phyloP scores from a whole-genome alignment of 2,888 invertebrate genomes.

The Habroteleia sp. region DNA sequence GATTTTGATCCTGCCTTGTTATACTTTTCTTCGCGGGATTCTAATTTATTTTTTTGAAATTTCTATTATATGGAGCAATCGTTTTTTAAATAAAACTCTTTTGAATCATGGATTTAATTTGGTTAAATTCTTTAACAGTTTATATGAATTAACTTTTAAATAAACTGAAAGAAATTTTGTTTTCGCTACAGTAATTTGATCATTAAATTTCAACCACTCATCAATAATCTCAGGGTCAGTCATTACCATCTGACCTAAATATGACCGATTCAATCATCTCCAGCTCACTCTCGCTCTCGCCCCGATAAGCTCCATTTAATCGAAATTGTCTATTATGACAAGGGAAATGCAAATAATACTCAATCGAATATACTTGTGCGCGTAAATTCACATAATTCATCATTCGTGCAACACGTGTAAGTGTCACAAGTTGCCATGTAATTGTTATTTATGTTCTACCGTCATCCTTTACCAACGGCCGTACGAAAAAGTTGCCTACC shows the following conservation, averaged over 20 bases:
- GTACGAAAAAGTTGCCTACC: conserved; percentile 34
- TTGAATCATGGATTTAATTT: too few species aligned
- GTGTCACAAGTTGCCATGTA: conserved; percentile 56
- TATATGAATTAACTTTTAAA: too few species aligned
- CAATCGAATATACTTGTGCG: background rate
- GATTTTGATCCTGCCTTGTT: too few species aligned
- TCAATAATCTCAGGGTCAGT: conserved; percentile 6
- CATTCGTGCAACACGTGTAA: conserved; percentile 36
- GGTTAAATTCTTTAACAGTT: too few species aligned
- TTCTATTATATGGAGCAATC: too few species aligned
- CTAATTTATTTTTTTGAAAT: too few species aligned
- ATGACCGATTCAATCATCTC: conserved; percentile 4
- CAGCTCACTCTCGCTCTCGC: background rate
- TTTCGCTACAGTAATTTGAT: too few species aligned
- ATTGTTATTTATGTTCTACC: conserved; percentile 58
- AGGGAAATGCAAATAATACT: conserved; percentile 36
- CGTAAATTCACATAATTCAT: conserved; percentile 38
- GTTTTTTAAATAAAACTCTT: too few species aligned
- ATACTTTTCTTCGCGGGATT: too few species aligned
- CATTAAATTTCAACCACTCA: background rate
- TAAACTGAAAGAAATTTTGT: too few species aligned
- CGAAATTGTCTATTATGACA: conserved; percentile 28
- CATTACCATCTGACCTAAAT: conserved; percentile 10
- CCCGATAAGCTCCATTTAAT: background rate
- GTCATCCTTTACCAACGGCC: conserved; percentile 20